phyloP scores from a whole-genome alignment of 2,113 vertebrate species.

The Rhadina sibilatrix region DNA sequence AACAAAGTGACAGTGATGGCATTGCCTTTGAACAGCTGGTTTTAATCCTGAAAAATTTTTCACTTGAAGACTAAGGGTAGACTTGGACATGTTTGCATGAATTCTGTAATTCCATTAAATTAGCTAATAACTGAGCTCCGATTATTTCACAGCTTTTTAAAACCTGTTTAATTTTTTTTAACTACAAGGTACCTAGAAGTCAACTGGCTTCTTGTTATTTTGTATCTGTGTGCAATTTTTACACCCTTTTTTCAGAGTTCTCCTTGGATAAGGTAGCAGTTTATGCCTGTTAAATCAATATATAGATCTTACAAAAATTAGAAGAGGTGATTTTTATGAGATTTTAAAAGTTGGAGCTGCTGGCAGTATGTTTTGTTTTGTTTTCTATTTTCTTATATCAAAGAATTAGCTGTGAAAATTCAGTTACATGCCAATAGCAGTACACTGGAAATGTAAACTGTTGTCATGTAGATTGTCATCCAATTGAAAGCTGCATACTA shows the following conservation, averaged over 20 bases:
- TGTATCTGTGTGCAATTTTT: background rate
- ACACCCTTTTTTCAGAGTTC: background rate
- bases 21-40: background rate
- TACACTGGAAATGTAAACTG: constrained; percentile 18
- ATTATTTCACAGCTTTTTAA: background rate
- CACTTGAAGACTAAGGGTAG: background rate
- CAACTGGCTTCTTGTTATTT: background rate
- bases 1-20: background rate
- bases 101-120: background rate
- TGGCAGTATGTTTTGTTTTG: background rate
- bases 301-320: background rate
- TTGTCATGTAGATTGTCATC: background rate
- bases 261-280: background rate
- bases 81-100: background rate
- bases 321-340: background rate
- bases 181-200: background rate
- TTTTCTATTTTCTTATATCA: background rate
- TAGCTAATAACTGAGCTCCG: background rate
- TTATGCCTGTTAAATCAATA: background rate
- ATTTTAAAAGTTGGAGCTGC: background rate
- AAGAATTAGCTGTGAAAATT: background rate
- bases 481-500: constrained; percentile 13
- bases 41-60: background rate
- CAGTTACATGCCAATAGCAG: background rate
- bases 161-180: background rate